A percentile compares a stretch with the other conserved stretches of the same genome.
Evolutionary conservation across 2,888 invertebrate genomes (phyloP).

Genomic region (Sialis lutaria): DNA sequence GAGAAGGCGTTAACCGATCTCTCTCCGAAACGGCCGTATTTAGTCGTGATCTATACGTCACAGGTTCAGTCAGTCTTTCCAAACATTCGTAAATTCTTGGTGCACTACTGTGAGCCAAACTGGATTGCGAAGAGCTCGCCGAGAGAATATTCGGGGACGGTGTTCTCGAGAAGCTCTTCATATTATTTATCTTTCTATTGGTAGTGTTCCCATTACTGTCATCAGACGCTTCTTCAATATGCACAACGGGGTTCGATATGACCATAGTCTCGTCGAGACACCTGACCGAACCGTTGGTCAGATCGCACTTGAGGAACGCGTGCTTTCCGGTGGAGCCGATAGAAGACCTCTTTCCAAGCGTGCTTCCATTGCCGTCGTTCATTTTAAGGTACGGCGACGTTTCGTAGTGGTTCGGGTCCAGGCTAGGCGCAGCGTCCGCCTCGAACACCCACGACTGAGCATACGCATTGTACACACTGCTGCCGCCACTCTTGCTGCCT

Average conservation of each 20-base stretch:
- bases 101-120: slow-evolving; percentile 16
- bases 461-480: slow-evolving; percentile 24
- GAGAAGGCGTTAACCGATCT: slow-evolving; percentile 20
- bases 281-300: slow-evolving; percentile 6
- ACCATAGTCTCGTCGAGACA: slow-evolving; percentile 8
- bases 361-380: slow-evolving; percentile 10
- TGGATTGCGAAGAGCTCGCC: slow-evolving; percentile 28
- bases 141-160: slow-evolving; percentile 28
- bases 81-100: slow-evolving; percentile 27
- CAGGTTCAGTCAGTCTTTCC: slow-evolving; percentile 27
- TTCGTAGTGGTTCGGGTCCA: no score
- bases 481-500: neutral
- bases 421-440: slow-evolving; percentile 15
- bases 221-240: slow-evolving; percentile 27
- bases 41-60: slow-evolving; percentile 25
- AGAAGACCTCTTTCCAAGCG: slow-evolving; percentile 10
- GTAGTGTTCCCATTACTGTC: slow-evolving; percentile 20
- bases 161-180: slow-evolving; percentile 31
- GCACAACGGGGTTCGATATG: slow-evolving; percentile 26
- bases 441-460: slow-evolving; percentile 34
- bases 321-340: neutral
- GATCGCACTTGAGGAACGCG: slow-evolving; percentile 11
- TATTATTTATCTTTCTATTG: slow-evolving; percentile 27
- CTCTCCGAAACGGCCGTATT: slow-evolving; percentile 21
- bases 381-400: slow-evolving; percentile 9